These are phyloP conservation scores for Halichoerus grypus DNA, from an alignment of 2,113 vertebrate species.

Conservation along the genomic window DNA sequence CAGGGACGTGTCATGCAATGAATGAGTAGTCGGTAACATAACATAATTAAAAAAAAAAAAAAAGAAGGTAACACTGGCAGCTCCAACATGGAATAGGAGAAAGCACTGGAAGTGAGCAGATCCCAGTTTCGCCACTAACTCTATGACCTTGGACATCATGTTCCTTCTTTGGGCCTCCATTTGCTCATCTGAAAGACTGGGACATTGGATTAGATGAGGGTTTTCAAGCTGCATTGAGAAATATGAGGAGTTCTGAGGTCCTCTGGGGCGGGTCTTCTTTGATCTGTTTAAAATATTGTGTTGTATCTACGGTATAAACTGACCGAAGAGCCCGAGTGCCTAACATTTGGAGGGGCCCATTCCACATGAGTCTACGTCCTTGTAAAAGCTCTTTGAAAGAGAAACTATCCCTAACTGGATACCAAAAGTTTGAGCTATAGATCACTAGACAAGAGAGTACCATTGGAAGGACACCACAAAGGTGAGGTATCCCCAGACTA, in stretches of 20 bases:
- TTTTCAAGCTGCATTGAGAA: background rate
- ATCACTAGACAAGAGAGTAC: background rate
- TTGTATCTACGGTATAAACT: background rate
- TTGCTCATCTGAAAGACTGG: background rate
- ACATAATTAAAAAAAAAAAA: background rate
- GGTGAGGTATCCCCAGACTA: background rate
- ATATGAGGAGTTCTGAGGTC: background rate
- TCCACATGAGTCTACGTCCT: background rate
- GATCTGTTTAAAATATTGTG: background rate
- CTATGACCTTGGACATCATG: background rate
- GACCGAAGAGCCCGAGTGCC: background rate
- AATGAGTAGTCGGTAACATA: too few species aligned
- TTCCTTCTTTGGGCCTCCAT: background rate
- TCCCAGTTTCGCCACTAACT: background rate
- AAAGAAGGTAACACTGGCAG: background rate
- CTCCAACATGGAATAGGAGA: background rate
- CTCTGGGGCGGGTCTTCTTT: background rate
- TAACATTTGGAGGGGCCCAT: background rate
- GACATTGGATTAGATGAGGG: background rate
- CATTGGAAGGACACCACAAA: background rate
- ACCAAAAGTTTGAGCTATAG: background rate
- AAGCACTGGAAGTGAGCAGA: background rate
- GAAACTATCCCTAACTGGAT: background rate
- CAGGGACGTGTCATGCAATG: background rate
- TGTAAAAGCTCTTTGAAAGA: slow-evolving; percentile 8